Conservation (phyloP, 1,140 invertebrate genomes). For the Elymnias hypermnestra region DNA sequence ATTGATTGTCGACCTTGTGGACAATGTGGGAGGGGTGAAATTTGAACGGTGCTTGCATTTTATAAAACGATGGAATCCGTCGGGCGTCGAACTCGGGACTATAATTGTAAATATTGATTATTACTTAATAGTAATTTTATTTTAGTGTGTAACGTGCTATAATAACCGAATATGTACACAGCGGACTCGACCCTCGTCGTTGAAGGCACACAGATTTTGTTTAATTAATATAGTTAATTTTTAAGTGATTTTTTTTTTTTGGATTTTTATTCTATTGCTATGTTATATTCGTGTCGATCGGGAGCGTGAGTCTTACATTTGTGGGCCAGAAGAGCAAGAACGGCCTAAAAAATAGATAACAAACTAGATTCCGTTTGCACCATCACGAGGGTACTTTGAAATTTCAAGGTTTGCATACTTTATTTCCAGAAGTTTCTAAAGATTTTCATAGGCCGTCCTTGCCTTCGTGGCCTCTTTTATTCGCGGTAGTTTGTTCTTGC, state of each 20-base stretch:
- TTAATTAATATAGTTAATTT: conserved; percentile 24
- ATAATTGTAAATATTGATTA: conserved; percentile 68
- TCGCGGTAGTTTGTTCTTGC: conserved; percentile 36
- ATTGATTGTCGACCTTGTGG: background rate
- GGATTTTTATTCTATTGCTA: conserved; percentile 47
- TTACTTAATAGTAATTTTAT: conserved; percentile 73
- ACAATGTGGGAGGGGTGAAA: conserved; percentile 16
- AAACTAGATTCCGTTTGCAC: too few relatives aligned
- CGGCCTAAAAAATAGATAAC: too few relatives aligned
- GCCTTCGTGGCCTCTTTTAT: conserved; percentile 20
- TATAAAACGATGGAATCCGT: conserved; percentile 22
- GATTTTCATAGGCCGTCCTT: too few relatives aligned
- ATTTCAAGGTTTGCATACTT: too few relatives aligned
- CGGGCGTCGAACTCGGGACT: conserved; percentile 42
- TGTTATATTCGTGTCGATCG: conserved; percentile 18
- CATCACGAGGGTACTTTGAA: too few relatives aligned
- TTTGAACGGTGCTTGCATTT: conserved; percentile 36
- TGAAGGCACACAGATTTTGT: conserved; percentile 46
- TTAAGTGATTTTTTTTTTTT: conserved; percentile 48
- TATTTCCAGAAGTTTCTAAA: too few relatives aligned
- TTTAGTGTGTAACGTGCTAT: conserved; percentile 71
- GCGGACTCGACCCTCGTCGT: conserved; percentile 8
- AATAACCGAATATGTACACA: conserved; percentile 58
- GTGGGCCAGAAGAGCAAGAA: too few relatives aligned
- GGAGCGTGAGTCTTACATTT: conserved; percentile 33